phyloP scores from a whole-genome alignment of 2,797 vertebrate genomes.

The Alfaro cultratus region DNA sequence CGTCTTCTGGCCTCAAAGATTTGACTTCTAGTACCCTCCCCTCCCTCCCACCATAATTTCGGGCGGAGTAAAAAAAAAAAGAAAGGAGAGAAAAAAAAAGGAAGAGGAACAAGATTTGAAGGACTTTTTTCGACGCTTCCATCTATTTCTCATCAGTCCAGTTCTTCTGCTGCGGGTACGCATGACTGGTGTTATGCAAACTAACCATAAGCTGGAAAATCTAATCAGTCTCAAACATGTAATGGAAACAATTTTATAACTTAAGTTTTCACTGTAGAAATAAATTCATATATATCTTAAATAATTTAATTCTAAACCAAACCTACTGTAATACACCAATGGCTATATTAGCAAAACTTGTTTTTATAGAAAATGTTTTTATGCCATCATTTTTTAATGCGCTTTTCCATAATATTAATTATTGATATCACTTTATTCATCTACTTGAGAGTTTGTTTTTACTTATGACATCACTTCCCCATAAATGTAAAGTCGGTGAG shows the following conservation, averaged over 20 bases:
- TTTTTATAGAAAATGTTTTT: not conserved
- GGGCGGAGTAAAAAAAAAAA: constrained; percentile 65
- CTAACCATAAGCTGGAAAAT: not conserved
- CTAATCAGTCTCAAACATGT: not conserved
- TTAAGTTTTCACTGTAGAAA: not conserved
- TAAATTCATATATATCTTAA: not conserved
- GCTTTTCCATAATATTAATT: not conserved
- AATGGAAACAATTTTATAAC: not conserved
- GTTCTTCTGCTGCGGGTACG: constrained; percentile 22
- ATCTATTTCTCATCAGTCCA: constrained; percentile 34
- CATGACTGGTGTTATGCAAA: constrained; percentile 22
- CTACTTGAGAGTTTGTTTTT: not conserved
- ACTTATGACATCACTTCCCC: not conserved
- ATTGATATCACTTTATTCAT: not conserved
- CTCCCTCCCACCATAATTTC: constrained; percentile 68
- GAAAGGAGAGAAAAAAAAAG: not conserved
- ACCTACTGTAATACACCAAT: not conserved
- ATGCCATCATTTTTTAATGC: not conserved
- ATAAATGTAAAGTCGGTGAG: not conserved
- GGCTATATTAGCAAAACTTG: not conserved
- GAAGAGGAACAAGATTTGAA: not conserved
- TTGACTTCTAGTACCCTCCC: constrained; percentile 37
- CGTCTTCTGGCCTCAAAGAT: constrained; percentile 38
- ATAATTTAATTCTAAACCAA: not conserved
- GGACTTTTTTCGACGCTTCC: constrained; percentile 17